phyloP scores from a whole-genome alignment of 2,113 vertebrate genomes.

The Sceloporus undulatus region DNA sequence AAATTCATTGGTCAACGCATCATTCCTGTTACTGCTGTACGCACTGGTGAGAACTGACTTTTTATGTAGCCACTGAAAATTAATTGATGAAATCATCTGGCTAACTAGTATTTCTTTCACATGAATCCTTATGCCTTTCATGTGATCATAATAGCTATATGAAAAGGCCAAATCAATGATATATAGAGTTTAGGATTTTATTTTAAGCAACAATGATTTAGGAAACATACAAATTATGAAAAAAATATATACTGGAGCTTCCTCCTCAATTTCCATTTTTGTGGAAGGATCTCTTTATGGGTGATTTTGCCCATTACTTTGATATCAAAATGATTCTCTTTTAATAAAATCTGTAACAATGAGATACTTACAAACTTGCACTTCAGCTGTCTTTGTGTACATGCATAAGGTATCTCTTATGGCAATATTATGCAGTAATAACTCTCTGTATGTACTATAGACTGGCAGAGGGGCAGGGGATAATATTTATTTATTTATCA shows the following conservation, averaged over 20 bases:
- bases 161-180: background rate
- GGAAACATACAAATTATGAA: background rate
- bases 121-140: background rate
- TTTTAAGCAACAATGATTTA: background rate
- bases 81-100: background rate
- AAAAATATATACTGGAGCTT: background rate
- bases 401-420: background rate
- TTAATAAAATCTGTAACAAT: background rate
- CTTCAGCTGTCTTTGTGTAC: background rate
- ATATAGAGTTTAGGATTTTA: background rate
- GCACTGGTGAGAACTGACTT: conserved; percentile 82
- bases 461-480: background rate
- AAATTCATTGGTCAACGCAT: conserved; percentile 97
- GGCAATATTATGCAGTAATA: background rate
- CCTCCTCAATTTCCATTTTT: background rate
- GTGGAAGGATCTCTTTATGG: background rate
- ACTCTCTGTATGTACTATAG: background rate
- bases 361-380: background rate
- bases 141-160: background rate
- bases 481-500: too few species aligned
- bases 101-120: background rate
- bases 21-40: conserved; percentile 90
- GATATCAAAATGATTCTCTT: background rate
- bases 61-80: background rate
- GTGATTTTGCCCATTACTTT: background rate